Base-by-base conservation (phyloP, 1,140 invertebrate species). In the Brachionus koreanus region DNA sequence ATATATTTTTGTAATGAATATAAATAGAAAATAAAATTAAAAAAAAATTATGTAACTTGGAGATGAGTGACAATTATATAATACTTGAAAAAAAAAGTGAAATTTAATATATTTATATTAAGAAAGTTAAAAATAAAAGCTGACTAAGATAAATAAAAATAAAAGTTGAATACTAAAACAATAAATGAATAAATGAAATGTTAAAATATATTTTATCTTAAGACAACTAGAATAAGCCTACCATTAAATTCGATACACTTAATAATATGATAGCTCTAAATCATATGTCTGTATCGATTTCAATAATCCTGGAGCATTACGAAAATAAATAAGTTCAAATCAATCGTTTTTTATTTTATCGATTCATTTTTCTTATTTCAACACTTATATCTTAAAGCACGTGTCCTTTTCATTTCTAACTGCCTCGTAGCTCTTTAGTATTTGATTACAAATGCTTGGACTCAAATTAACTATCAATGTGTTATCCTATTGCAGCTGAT, bases 241-340 rank as follows among this genome's bases (percentile, higher is more conserved):
- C 49, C 19, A 57, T 19, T 25, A 57, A 57, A 57, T 23, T 57
- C 49, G 49, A 57, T 57, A 57, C 49, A 9, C 19, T 25, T 7
- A 29, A 29, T 7, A 57, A 57, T 57, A 57, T 57, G 49, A 57
- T 57, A 57, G 49, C 49, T 25, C 19, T 57, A 57, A 57, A 57
- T 57, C n/a, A 57, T 57, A 69, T 69, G 35, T 69, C 65, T 69
- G 65, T 69, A 69, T 69, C 37, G 13, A 39, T 69, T 69, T 69
- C 65, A 69, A 69, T 65, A 65, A 69, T n/a, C 33, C 65, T 69
- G 9, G 9, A 39, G 16, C 35, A 69, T 37, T 37, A 69, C 16
- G n/a, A 39, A 69, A 69, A 69, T 39, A 39, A 69, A 69, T 39
- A 69, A 69, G 16, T 39, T 69, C 16, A 69, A 37, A 37, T 37